Evolutionary conservation across 2,888 invertebrate species (phyloP).

Genomic region (Marasmarcha lunaedactyla): DNA sequence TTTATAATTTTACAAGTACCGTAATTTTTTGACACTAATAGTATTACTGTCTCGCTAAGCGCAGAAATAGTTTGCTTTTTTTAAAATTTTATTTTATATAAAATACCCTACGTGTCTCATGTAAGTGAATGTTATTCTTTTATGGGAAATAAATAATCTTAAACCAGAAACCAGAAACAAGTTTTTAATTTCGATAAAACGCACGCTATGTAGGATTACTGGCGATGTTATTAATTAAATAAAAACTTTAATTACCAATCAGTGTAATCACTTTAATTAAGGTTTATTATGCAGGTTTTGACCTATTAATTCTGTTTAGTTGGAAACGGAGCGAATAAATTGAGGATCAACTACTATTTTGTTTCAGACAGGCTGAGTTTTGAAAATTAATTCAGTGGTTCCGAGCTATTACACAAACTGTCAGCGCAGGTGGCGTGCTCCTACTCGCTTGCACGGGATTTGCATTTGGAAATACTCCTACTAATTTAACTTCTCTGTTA

Average conservation of each 20-base stretch:
- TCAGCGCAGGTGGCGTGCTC: conserved; percentile 56
- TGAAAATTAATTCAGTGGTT: conserved; percentile 63
- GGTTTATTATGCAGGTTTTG: background rate
- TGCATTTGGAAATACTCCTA: conserved; percentile 54
- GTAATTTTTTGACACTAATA: no score
- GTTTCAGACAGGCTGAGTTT: conserved; percentile 53
- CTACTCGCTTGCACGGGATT: conserved; percentile 40
- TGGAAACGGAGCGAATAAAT: background rate
- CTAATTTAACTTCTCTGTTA: conserved; percentile 59
- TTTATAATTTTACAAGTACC: no score
- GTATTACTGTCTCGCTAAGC: no score
- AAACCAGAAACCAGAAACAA: no score
- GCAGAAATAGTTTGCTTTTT: no score
- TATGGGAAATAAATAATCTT: no score
- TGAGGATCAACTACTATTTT: conserved; percentile 47
- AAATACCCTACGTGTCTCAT: no score
- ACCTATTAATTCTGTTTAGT: conserved; percentile 1
- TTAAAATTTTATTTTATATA: no score
- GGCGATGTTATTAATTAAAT: no score
- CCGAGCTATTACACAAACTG: conserved; percentile 62
- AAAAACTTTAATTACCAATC: background rate
- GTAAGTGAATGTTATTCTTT: no score
- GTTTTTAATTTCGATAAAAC: no score
- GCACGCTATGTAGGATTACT: no score
- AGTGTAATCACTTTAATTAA: background rate